These are phyloP conservation scores for Chrysina gloriosa DNA, from an alignment of 2,888 invertebrate species.

Conservation along the genomic window DNA sequence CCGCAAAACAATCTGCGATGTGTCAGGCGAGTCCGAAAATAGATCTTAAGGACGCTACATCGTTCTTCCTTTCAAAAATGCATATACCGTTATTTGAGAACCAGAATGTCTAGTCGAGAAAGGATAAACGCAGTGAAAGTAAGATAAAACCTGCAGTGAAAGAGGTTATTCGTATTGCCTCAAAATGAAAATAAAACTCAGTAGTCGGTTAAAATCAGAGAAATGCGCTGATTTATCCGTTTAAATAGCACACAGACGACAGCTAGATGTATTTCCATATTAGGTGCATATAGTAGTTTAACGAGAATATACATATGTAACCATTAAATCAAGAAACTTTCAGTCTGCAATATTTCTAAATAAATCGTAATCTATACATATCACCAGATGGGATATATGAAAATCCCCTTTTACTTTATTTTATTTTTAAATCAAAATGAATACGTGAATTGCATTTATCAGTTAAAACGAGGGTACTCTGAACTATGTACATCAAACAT, in stretches of 20 bases:
- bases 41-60: conserved; percentile 13
- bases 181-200: conserved; percentile 15
- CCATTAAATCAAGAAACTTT: not conserved
- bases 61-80: not conserved
- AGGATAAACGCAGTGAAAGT: conserved; percentile 33
- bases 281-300: not conserved
- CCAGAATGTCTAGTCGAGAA: no score
- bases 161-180: not conserved
- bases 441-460: no score
- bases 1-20: conserved; percentile 5
- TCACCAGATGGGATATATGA: no score
- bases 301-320: not conserved
- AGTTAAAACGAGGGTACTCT: no score
- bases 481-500: no score
- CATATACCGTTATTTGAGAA: conserved; percentile 6
- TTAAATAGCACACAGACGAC: not conserved
- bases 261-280: not conserved
- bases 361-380: no score
- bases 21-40: conserved; percentile 14
- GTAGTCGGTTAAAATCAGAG: not conserved
- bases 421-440: no score
- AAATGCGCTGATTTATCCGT: not conserved
- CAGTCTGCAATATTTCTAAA: no score
- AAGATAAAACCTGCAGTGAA: conserved; percentile 12
- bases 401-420: no score